phyloP scores from a whole-genome alignment of 2,113 vertebrate species.

The Mastomys coucha region DNA sequence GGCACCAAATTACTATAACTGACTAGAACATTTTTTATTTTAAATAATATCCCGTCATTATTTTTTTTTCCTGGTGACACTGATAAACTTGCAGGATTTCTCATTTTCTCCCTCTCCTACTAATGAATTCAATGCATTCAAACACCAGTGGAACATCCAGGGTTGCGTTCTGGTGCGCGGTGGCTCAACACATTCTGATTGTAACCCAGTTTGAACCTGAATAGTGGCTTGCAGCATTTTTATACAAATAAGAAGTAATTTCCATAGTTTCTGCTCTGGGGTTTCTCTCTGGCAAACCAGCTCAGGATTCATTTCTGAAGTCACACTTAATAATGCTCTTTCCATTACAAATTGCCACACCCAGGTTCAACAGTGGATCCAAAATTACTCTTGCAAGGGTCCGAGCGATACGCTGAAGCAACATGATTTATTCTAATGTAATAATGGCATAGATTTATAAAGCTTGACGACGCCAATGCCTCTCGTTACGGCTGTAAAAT shows the following conservation, averaged over 20 bases:
- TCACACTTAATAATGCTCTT: slow-evolving; percentile 92
- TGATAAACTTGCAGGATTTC: slow-evolving; percentile 82
- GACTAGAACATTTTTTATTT: slow-evolving; percentile 87
- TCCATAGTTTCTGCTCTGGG: slow-evolving; percentile 86
- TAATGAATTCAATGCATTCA: slow-evolving; percentile 80
- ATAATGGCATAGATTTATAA: slow-evolving; percentile 92
- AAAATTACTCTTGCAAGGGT: slow-evolving; percentile 89
- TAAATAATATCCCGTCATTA: slow-evolving; percentile 83
- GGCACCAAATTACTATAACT: slow-evolving; percentile 88
- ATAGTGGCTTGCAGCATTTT: slow-evolving; percentile 86
- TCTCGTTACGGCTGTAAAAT: slow-evolving; percentile 92
- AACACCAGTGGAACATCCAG: slow-evolving; percentile 58
- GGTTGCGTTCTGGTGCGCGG: slow-evolving; percentile 81
- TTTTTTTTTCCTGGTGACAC: slow-evolving; percentile 71
- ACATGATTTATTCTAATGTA: slow-evolving; percentile 92
- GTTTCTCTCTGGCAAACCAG: slow-evolving; percentile 88
- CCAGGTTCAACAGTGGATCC: slow-evolving; percentile 85
- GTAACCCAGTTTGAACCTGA: slow-evolving; percentile 87
- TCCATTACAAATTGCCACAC: slow-evolving; percentile 90
- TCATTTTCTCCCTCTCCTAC: slow-evolving; percentile 76
- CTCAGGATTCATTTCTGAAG: slow-evolving; percentile 91
- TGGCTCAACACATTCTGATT: slow-evolving; percentile 80
- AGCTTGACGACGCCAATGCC: slow-evolving; percentile 89
- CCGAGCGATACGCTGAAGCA: slow-evolving; percentile 88
- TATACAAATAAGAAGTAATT: slow-evolving; percentile 88